A percentile compares a stretch with the other conserved stretches of the same genome.
These are phyloP conservation scores for Octopus bimaculoides DNA, from an alignment of 1,140 invertebrate species.

Conservation along the genomic window DNA sequence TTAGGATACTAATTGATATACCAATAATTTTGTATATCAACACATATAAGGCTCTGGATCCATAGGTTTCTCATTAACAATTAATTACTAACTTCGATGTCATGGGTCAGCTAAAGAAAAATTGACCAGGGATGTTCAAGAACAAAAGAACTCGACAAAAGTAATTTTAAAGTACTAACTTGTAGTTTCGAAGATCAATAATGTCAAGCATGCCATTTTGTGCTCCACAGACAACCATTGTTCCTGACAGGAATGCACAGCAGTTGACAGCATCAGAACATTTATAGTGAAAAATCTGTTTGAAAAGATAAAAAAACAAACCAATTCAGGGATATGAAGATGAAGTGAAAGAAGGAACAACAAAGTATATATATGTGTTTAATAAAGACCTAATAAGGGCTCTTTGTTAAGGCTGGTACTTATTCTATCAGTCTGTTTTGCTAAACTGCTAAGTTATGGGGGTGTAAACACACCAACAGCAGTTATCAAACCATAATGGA, in stretches of 20 bases:
- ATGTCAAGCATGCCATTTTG: slow-evolving; percentile 54
- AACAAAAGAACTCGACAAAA: background rate
- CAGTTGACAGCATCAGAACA: slow-evolving; percentile 59
- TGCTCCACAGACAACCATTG: slow-evolving; percentile 51
- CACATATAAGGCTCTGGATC: too few species aligned
- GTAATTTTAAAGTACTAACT: slow-evolving; percentile 30
- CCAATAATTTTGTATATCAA: too few species aligned
- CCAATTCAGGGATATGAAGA: background rate
- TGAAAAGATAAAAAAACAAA: background rate
- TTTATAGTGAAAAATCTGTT: slow-evolving; percentile 53
- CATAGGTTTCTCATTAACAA: background rate
- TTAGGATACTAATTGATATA: too few species aligned
- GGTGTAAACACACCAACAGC: too few species aligned
- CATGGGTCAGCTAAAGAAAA: background rate
- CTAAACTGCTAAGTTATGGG: too few species aligned
- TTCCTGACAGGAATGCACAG: slow-evolving; percentile 51
- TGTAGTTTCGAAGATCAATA: slow-evolving; percentile 52
- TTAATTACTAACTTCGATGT: background rate
- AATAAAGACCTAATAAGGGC: too few species aligned
- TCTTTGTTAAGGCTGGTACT: too few species aligned
- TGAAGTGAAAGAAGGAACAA: background rate
- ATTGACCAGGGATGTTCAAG: background rate
- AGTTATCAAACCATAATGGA: too few species aligned
- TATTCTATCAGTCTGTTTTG: too few species aligned
- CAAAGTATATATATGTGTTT: background rate